phyloP scores from a whole-genome alignment of 2,797 vertebrate species.

The Sarcophilus harrisii region DNA sequence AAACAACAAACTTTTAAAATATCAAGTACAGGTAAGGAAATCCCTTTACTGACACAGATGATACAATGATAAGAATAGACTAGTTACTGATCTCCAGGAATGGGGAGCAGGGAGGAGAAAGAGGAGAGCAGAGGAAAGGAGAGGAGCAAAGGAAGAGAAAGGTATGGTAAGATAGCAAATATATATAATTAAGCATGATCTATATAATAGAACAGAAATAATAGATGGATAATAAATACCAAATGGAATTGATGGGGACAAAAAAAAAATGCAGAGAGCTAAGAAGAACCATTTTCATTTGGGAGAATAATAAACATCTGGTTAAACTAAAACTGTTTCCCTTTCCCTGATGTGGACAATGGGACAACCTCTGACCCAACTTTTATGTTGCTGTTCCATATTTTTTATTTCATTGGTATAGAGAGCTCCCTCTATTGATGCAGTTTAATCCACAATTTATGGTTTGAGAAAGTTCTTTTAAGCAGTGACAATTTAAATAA shows the following conservation, averaged over 20 bases:
- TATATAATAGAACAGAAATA: neutral
- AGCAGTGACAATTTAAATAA: no score
- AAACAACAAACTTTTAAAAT: neutral
- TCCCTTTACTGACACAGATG: neutral
- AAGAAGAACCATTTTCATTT: neutral
- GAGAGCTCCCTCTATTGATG: neutral
- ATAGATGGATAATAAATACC: neutral
- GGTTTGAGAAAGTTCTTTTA: no score
- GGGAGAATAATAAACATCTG: neutral
- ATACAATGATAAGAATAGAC: neutral
- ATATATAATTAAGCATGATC: neutral
- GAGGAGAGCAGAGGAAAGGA: no score
- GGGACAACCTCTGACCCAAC: no score
- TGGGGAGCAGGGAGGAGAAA: no score
- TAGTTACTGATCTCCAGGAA: neutral
- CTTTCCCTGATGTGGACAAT: no score
- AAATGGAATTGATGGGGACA: neutral
- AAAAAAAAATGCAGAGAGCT: neutral
- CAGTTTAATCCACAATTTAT: neutral
- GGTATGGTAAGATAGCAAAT: no score
- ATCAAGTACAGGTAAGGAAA: neutral
- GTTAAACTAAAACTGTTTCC: neutral
- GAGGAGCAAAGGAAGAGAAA: no score
- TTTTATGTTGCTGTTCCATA: no score
- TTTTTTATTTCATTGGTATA: neutral